Percentiles rank a stretch among this genome's conserved stretches.
phyloP scores from a whole-genome alignment of 92 coral and sea anemone species.

The Bergia puertoricense region DNA sequence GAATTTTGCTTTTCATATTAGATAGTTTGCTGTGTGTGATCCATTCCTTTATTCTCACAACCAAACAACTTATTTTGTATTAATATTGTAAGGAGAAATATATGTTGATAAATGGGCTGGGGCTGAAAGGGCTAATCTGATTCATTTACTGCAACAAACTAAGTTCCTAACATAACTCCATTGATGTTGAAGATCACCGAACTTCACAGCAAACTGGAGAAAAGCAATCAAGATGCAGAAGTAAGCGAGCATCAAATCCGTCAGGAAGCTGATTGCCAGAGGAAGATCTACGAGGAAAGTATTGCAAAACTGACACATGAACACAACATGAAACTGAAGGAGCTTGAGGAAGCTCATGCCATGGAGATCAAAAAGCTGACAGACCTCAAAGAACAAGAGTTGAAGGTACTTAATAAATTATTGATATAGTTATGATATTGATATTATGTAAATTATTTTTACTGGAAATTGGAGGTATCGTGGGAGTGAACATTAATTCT shows the following conservation, averaged over 20 bases:
- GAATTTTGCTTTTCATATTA: too few relatives aligned
- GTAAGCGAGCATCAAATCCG: conserved; percentile 65
- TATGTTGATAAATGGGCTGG: too few relatives aligned
- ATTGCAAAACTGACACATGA: conserved; percentile 67
- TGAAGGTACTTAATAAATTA: conserved; percentile 64
- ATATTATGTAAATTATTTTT: too few relatives aligned
- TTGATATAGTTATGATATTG: too few relatives aligned
- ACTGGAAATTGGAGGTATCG: too few relatives aligned
- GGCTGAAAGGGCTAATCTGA: too few relatives aligned
- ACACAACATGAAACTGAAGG: conserved; percentile 70
- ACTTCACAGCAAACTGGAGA: conserved; percentile 73
- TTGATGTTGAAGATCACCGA: conserved; percentile 61
- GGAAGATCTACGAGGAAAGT: conserved; percentile 75
- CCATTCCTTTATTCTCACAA: too few relatives aligned
- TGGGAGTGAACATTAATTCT: too few relatives aligned
- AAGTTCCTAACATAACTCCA: neutral
- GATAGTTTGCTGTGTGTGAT: too few relatives aligned
- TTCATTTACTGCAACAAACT: too few relatives aligned
- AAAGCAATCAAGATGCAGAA: conserved; percentile 60
- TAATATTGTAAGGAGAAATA: too few relatives aligned
- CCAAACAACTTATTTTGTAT: too few relatives aligned
- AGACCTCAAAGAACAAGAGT: conserved; percentile 75
- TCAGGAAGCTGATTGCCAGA: conserved; percentile 72
- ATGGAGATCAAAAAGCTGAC: conserved; percentile 67
- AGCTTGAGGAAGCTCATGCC: conserved; percentile 59